These are phyloP conservation scores for Epistrophella euchroma DNA, from an alignment of 2,888 invertebrate species.

Conservation along the genomic window DNA sequence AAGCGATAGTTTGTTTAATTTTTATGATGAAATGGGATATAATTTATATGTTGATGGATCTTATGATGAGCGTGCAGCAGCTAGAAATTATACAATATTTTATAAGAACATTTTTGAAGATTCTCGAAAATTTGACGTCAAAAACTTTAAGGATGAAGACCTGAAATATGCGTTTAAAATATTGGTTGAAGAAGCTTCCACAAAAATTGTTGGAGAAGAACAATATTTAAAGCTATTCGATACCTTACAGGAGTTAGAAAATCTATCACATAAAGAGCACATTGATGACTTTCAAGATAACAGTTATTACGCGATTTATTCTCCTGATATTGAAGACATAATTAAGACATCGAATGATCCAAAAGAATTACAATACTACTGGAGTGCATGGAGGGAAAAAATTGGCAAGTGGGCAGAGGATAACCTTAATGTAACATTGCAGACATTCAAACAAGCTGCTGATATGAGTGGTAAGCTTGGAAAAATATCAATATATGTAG, in stretches of 20 bases:
- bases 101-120: not conserved
- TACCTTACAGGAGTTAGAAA: not conserved
- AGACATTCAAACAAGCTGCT: not conserved
- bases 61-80: not conserved
- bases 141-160: slow-evolving; percentile 5
- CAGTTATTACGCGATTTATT: not conserved
- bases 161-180: not conserved
- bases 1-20: not conserved
- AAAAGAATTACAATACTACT: slow-evolving; percentile 62
- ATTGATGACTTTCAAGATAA: not conserved
- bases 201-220: not conserved
- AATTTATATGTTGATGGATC: not conserved
- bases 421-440: not conserved
- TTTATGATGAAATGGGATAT: not conserved
- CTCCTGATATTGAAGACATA: slow-evolving; percentile 43
- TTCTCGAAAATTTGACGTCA: not conserved
- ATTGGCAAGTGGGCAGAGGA: slow-evolving; percentile 78
- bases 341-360: slow-evolving; percentile 41
- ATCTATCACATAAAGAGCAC: accelerated
- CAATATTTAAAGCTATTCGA: not conserved
- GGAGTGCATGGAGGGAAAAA: slow-evolving; percentile 51
- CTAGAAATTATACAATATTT: not conserved
- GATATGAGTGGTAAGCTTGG: not conserved
- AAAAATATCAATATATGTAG: too few species aligned
- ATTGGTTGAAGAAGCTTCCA: not conserved